These are phyloP conservation scores for Leontopithecus rosalia DNA, from an alignment of 2,797 vertebrate genomes.

Conservation along the genomic window DNA sequence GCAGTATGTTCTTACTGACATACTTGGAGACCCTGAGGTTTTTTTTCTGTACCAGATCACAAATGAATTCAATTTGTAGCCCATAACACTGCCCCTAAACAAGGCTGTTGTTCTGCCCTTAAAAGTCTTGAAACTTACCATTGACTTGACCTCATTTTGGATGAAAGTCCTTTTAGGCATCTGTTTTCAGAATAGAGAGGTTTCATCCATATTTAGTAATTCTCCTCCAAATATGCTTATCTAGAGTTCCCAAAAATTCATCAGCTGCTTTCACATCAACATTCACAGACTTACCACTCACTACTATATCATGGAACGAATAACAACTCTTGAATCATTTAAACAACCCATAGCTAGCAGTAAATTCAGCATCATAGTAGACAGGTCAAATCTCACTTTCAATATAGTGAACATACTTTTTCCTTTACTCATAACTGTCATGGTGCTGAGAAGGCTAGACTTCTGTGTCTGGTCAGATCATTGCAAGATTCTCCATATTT, in stretches of 20 bases:
- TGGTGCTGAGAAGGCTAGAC: background rate
- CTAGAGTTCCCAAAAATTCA: background rate
- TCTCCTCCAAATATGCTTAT: background rate
- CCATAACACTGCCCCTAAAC: background rate
- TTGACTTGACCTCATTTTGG: background rate
- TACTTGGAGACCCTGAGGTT: background rate
- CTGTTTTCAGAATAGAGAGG: background rate
- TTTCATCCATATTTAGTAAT: background rate
- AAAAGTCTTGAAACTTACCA: background rate
- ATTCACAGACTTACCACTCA: background rate
- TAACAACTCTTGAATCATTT: background rate
- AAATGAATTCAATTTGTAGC: background rate
- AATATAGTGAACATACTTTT: background rate
- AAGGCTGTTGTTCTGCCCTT: background rate
- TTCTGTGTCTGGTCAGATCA: background rate
- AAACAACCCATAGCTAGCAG: background rate
- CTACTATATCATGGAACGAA: background rate
- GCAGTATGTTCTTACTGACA: background rate
- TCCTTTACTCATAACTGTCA: background rate
- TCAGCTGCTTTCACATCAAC: background rate
- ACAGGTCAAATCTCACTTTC: background rate
- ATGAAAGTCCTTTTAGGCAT: background rate
- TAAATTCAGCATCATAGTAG: background rate
- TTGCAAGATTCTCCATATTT: background rate
- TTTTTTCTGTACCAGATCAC: background rate